Evolutionary conservation across 2,888 invertebrate genomes (phyloP), one percentile per base, ranked within the genome.

Genomic region (Frankliniella intonsa): DNA sequence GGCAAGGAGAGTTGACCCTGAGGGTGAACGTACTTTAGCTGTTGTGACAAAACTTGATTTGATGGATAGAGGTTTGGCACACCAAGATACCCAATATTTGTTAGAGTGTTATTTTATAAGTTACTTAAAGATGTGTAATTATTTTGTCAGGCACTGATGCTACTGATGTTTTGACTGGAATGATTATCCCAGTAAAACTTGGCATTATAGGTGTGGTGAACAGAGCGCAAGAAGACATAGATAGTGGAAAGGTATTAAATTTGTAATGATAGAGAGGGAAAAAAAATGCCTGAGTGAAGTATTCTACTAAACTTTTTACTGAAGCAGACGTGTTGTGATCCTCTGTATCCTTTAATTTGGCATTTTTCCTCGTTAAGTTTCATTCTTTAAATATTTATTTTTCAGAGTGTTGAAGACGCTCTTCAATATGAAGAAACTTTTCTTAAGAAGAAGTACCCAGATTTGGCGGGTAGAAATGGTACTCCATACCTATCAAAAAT

Each of bases 161-260:
- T 1, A 90, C 91, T 86, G 92, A 92, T 85, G 90, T 92, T 50
- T 87, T 92, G 65, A 90, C 90, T 86, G 92, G 92, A 8, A 87
- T 90, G 83, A 88, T 92, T 80, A 91, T 92, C 83, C 91, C 91
- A 12, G 91, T 92, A 50, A 92, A 92, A 86, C 87, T 92, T 79
- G 92, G 92, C 80, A 92, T 92, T 83, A 90, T 92, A 84, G 92
- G 92, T 79, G 91, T 92, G 5, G 91, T 92, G 5, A 92, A 92
- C 86, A 86, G 92, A 83, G 91, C 91, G 83, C 92, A 92, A 85
- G 88, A 90, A 82, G 91, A 91, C 85, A 91, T 90, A 81, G 88
- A 88, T 80, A 87, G 88, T 81, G 88, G 87, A 81, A 91, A 84
- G 38, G 38, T 38, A 38, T 38, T n/a, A n/a, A n/a, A n/a, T n/a